Conservation (phyloP, 2,797 vertebrate species). For the Triplophysa bombifrons region DNA sequence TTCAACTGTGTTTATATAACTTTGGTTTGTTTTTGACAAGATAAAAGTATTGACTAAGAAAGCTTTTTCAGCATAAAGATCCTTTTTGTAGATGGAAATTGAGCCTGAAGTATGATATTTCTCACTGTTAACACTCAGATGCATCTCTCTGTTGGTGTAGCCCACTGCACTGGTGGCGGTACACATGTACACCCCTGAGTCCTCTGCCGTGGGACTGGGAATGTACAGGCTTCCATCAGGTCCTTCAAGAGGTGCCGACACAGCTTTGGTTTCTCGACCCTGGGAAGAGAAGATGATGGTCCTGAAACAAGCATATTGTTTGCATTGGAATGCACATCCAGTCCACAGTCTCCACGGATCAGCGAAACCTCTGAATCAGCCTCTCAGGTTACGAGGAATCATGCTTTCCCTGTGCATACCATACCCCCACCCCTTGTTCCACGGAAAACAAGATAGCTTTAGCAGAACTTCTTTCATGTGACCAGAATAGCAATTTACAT, state of each 20-base stretch:
- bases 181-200: conserved; percentile 86
- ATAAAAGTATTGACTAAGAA: not conserved
- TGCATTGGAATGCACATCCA: conserved; percentile 22
- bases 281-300: conserved; percentile 59
- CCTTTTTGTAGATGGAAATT: not conserved
- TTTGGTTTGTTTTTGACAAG: not conserved
- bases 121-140: conserved; percentile 92
- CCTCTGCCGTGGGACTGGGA: conserved; percentile 64
- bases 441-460: conserved; percentile 69
- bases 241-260: conserved; percentile 64
- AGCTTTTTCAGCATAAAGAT: no score
- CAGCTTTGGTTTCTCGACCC: conserved; percentile 71
- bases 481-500: conserved; percentile 62
- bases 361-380: conserved; percentile 9
- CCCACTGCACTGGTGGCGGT: conserved; percentile 85
- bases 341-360: conserved; percentile 19
- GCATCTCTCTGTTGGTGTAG: conserved; percentile 82
- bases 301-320: conserved; percentile 41
- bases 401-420: conserved; percentile 25
- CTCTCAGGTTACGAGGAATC: conserved; percentile 33
- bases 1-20: not conserved
- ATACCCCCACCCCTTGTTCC: conserved; percentile 38
- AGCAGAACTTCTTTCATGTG: conserved; percentile 69
- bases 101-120: conserved; percentile 12
- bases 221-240: conserved; percentile 81